Evolutionary conservation across 2,888 invertebrate genomes (phyloP), one percentile per base, ranked within the genome.

Genomic region (Eupeodes luniger): DNA sequence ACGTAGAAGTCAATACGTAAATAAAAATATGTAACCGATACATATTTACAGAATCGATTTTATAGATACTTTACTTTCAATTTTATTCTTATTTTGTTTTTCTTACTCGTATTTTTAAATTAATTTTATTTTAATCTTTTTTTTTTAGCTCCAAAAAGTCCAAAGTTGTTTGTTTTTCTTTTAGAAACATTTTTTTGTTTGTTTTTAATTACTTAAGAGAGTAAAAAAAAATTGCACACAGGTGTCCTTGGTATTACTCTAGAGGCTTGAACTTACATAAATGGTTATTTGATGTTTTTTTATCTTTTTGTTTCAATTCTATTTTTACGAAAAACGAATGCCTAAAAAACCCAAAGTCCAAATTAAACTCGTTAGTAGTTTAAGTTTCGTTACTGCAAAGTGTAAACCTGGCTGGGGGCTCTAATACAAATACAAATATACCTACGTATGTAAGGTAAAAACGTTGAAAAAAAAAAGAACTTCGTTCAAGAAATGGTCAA

Each of bases 181-280:
- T 40, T 12, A 9, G 27, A 11, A 36, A 27, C 44, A 69, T 76
- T 72, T 74, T 74, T 84, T 40, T 40, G 16, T 53, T 74, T 76
- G 66, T 74, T 72, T 84, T 76, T 83, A 83, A 83, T 83, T 87
- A 83, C 78, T 70, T 55, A 12, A 40, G n/a, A 55, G 57, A 64
- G n/a, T 70, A 66, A 74, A 76, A 19, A 19, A 19, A 67, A 40
- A 59, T 59, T 82, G 51, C 61, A 61, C 19, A 51, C 72, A 69
- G 75, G 61, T 85, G 88, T 85, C 88, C 88, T 88, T 88, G 88
- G 69, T 75, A 49, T 34, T 66, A 74, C 81, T 81, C 81, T 75
- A 81, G 88, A 85, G 85, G 88, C 85, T 81, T 78, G 88, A 85
- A 88, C 84, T 88, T 85, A 88, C 85, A 81, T 78, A 78, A 77